These are phyloP conservation scores for Sebastes miniatus DNA, from an alignment of 2,797 vertebrate species.

Conservation along the genomic window DNA sequence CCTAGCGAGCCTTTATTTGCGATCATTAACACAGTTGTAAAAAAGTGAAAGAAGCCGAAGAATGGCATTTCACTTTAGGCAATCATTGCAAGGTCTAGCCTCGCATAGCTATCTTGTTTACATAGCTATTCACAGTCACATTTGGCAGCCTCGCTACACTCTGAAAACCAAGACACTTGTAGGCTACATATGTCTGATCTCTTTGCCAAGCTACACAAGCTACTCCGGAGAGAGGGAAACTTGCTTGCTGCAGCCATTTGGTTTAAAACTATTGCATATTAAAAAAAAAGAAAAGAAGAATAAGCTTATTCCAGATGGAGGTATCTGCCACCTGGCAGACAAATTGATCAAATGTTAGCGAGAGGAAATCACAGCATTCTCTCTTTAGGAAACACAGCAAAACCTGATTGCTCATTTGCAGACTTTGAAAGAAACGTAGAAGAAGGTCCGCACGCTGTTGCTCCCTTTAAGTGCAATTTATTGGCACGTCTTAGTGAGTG, in stretches of 20 bases:
- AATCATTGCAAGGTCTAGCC: slow-evolving; percentile 69
- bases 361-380: slow-evolving; percentile 47
- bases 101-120: slow-evolving; percentile 78
- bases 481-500: too few relatives aligned
- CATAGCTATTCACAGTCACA: slow-evolving; percentile 79
- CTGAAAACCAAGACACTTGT: slow-evolving; percentile 76
- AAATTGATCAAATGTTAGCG: slow-evolving; percentile 57
- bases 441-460: too few relatives aligned
- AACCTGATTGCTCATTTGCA: slow-evolving; percentile 21
- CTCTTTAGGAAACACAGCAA: slow-evolving; percentile 16
- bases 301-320: slow-evolving; percentile 71
- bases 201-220: slow-evolving; percentile 75
- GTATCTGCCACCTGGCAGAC: slow-evolving; percentile 71
- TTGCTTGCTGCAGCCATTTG: slow-evolving; percentile 68
- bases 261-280: slow-evolving; percentile 59
- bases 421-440: background rate
- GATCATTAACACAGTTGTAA: slow-evolving; percentile 76
- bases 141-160: slow-evolving; percentile 74
- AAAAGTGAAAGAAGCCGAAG: slow-evolving; percentile 68
- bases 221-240: slow-evolving; percentile 70
- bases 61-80: slow-evolving; percentile 76
- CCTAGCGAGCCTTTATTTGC: slow-evolving; percentile 69
- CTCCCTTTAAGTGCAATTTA: too few relatives aligned
- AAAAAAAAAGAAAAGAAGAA: slow-evolving; percentile 53
- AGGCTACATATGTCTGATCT: slow-evolving; percentile 74